These are phyloP conservation scores for Proales similis DNA, from an alignment of 1,140 invertebrate species.

Conservation along the genomic window DNA sequence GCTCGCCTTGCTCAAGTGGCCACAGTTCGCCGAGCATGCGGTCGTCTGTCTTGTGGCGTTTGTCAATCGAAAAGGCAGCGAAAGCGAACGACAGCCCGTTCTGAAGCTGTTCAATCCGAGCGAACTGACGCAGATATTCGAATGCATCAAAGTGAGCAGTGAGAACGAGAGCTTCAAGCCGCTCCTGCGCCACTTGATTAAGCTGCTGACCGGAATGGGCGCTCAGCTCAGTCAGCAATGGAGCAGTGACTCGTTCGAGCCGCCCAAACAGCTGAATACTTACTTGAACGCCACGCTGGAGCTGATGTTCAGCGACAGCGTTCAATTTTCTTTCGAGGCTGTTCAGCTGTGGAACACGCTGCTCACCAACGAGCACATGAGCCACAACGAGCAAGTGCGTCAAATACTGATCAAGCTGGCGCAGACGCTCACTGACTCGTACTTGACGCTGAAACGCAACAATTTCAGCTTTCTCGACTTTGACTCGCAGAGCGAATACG, in stretches of 20 bases:
- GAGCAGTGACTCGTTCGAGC: neutral
- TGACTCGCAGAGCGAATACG: slow-evolving; percentile 19
- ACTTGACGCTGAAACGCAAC: slow-evolving; percentile 5
- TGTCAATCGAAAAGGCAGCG: slow-evolving; percentile 14
- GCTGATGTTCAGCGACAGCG: slow-evolving; percentile 17
- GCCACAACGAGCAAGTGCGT: neutral
- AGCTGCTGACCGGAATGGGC: slow-evolving; percentile 22
- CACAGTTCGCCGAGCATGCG: slow-evolving; percentile 10
- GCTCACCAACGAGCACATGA: slow-evolving; percentile 6
- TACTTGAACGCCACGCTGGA: slow-evolving; percentile 20
- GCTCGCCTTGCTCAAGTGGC: neutral
- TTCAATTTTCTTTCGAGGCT: slow-evolving; percentile 1
- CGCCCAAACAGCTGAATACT: neutral
- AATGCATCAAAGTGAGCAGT: slow-evolving; percentile 22
- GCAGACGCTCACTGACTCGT: slow-evolving; percentile 3
- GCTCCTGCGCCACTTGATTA: slow-evolving; percentile 6
- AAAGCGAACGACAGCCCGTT: neutral
- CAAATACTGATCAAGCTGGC: neutral
- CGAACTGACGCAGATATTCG: slow-evolving; percentile 16
- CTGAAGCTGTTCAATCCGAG: slow-evolving; percentile 22
- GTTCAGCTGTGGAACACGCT: slow-evolving; percentile 26
- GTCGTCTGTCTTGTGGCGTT: slow-evolving; percentile 11
- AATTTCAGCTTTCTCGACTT: neutral
- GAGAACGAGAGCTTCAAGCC: neutral
- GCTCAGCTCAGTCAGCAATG: slow-evolving; percentile 15